These are phyloP conservation scores for Alces alces DNA, from an alignment of 2,113 vertebrate species.

Conservation along the genomic window DNA sequence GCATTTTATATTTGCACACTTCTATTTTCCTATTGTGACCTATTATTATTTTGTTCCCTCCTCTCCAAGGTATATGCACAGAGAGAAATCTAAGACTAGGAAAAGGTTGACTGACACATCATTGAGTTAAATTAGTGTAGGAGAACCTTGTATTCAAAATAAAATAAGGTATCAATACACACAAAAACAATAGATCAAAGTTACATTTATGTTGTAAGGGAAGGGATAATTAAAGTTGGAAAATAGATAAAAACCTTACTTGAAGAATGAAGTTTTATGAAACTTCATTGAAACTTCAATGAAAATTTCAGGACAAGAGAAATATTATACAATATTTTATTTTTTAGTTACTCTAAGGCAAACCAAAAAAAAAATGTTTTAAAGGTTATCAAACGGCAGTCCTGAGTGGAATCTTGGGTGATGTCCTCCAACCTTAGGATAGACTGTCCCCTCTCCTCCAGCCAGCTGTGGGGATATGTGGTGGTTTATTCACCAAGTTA, in stretches of 20 bases:
- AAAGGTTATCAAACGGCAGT: neutral
- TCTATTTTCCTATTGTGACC: neutral
- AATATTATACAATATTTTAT: neutral
- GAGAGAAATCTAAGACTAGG: neutral
- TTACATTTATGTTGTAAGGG: neutral
- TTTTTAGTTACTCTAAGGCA: neutral
- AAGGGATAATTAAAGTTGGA: neutral
- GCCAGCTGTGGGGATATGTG: neutral
- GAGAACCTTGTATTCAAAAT: neutral
- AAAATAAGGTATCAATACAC: neutral
- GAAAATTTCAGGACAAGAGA: neutral
- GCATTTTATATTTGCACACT: neutral
- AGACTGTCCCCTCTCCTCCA: neutral
- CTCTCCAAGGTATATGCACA: neutral
- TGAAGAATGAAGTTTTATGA: neutral
- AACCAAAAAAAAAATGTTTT: neutral
- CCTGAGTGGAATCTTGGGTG: neutral
- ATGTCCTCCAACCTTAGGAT: neutral
- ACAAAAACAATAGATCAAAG: neutral
- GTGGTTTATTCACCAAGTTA: neutral
- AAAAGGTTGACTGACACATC: neutral
- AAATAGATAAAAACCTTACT: neutral
- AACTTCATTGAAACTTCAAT: too few relatives aligned
- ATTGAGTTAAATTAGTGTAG: neutral
- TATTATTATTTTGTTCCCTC: neutral